Base-by-base conservation (phyloP, 2,113 vertebrate genomes). In the Stegastes partitus region DNA sequence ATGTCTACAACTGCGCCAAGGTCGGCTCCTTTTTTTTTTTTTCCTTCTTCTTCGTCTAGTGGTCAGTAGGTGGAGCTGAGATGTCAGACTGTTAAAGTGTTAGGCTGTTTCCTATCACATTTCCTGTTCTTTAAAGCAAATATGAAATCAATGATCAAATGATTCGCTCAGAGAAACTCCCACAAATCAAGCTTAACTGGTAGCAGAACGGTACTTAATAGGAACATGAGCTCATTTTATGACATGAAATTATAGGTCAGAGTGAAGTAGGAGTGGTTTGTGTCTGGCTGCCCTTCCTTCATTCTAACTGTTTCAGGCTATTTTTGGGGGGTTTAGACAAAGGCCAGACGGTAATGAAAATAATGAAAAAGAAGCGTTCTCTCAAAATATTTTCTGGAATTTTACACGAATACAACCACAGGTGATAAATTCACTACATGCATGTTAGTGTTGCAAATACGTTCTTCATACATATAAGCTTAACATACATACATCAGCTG, bases 41-140 rank as follows among this genome's bases (percentile, higher is more conserved):
- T n/a, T n/a, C n/a, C n/a, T n/a, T n/a, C n/a, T n/a, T n/a, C n/a
- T n/a, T 34, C 34, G 4, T 34, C 26, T 16, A 2, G 5, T 39
- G 22, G 23, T 44, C 26, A 42, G 11, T 14, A 12, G 39, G 39
- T 42, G 39, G 39, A 42, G 39, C 11, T 34, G 34, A 5, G 28
- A 25, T 16, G 68, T 25, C 39, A 21, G 2, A 67, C 16, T 44
- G 19, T 42, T 15, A 25, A 26, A 3, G 5, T 50, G 12, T 55
- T 10, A 5, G 10, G 45, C 6, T 34, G 5, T 59, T 64, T 78
- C 54, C 49, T 69, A 31, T 69, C 49, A 55, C 18, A 23, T 58
- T 82, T 83, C 53, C 77, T 61, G 28, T 62, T 77, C 12, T 44
- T 45, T 62, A 19, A 37, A 63, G 23, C 25, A 64, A 64, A 23